Conservation (phyloP, 1,140 invertebrate genomes). For the Anthonomus grandis region DNA sequence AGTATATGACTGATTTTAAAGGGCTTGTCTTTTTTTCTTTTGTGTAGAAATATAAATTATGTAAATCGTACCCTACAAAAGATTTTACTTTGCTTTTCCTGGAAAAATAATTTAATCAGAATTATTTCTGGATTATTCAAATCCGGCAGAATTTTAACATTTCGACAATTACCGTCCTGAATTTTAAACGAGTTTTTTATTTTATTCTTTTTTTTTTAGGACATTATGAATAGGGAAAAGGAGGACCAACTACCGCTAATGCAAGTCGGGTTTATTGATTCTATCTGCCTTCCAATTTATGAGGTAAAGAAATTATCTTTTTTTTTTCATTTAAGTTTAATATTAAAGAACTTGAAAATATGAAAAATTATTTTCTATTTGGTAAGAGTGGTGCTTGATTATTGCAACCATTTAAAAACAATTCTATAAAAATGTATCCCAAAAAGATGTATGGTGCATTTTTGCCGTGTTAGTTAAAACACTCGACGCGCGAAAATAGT, state of each 20-base stretch:
- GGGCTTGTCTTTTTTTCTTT: no score
- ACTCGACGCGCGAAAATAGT: no score
- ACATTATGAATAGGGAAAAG: conserved; percentile 96
- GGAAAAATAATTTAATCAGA: no score
- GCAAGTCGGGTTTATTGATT: conserved; percentile 96
- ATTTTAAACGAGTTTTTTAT: background rate
- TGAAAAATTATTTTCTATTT: no score
- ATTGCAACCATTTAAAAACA: no score
- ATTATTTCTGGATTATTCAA: no score
- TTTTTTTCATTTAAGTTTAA: background rate
- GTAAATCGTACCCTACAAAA: background rate
- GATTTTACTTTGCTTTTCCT: no score
- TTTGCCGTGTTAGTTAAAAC: no score
- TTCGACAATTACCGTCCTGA: background rate
- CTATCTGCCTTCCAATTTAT: conserved; percentile 93
- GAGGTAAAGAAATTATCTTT: conserved; percentile 73
- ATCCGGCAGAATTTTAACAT: background rate
- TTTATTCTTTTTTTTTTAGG: conserved; percentile 58
- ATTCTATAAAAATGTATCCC: no score
- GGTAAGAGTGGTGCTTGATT: no score
- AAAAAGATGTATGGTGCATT: no score
- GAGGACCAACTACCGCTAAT: conserved; percentile 91
- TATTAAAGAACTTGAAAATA: background rate
- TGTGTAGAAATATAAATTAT: background rate
- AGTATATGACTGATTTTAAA: conserved; percentile 47